Conservation (phyloP, 2,888 invertebrate genomes). For the Thysanoteuthis rhombus region DNA sequence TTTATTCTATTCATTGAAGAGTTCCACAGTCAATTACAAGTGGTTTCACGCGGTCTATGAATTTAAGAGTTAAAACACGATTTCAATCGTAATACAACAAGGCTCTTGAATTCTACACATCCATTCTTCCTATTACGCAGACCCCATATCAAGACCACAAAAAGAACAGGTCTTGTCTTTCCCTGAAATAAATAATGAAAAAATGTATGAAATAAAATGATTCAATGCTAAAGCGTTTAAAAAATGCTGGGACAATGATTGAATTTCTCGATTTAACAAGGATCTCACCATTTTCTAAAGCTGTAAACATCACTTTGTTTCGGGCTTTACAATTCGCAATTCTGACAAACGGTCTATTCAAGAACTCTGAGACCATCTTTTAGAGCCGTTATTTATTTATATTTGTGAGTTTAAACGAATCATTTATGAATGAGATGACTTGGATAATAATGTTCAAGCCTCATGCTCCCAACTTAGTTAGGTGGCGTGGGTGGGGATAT, state of each 20-base stretch:
- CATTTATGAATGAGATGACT: not conserved
- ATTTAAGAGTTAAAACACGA: too few species aligned
- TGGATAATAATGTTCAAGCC: not conserved
- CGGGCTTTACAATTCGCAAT: not conserved
- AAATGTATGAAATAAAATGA: not conserved
- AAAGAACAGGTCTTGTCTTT: not conserved
- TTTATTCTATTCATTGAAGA: too few species aligned
- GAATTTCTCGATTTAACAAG: not conserved
- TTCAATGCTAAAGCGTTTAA: not conserved
- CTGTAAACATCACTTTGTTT: not conserved
- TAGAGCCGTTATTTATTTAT: not conserved
- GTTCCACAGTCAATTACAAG: too few species aligned
- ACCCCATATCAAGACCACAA: not conserved
- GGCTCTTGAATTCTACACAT: not conserved
- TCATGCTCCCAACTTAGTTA: not conserved
- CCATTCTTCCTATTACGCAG: not conserved
- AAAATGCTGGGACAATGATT: not conserved
- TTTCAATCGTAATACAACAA: not conserved
- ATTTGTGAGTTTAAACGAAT: not conserved
- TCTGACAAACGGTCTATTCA: too few species aligned
- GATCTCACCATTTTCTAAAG: not conserved
- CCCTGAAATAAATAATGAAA: not conserved
- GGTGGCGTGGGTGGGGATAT: too few species aligned
- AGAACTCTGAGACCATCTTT: not conserved
- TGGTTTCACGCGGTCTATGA: too few species aligned